Percentiles rank a stretch among this genome's conserved stretches.
Conservation (phyloP, 1,140 invertebrate species). For the Dreissena polymorpha region DNA sequence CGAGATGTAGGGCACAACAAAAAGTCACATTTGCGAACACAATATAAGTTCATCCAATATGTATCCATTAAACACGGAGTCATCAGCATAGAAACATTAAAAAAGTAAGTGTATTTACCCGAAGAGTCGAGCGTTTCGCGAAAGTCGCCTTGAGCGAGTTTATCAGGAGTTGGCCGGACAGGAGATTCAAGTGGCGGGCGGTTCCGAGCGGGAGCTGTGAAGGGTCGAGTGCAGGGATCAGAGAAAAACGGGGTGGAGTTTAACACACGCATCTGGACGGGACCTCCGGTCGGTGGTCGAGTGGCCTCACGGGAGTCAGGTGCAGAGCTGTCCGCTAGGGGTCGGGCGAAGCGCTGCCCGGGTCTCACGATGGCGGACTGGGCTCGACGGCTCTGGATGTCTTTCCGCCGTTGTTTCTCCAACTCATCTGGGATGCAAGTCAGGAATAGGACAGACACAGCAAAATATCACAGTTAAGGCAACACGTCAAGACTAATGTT, state of each 20-base stretch:
- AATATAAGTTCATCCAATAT: no score
- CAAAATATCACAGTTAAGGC: not conserved
- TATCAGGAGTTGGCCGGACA: conserved; percentile 7
- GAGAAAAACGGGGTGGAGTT: not conserved
- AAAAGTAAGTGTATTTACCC: no score
- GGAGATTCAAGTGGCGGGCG: not conserved
- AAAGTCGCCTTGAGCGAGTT: not conserved
- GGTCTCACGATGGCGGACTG: conserved; percentile 33
- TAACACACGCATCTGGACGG: not conserved
- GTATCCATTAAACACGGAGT: no score
- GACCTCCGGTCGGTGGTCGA: not conserved
- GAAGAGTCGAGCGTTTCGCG: no score
- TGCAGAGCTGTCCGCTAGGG: not conserved
- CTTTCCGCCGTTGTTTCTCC: conserved; percentile 22
- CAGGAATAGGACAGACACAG: not conserved
- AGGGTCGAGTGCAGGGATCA: not conserved
- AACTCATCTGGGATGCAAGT: conserved; percentile 13
- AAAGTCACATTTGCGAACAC: no score
- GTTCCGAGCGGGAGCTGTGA: conserved; percentile 17
- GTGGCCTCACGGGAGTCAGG: not conserved
- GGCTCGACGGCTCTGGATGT: conserved; percentile 4
- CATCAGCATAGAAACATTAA: no score
- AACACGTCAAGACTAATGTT: not conserved
- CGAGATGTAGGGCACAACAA: not conserved
- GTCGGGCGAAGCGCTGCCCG: conserved; percentile 28